Evolutionary conservation across 2,888 invertebrate species (phyloP).

Genomic region (Timema podura): DNA sequence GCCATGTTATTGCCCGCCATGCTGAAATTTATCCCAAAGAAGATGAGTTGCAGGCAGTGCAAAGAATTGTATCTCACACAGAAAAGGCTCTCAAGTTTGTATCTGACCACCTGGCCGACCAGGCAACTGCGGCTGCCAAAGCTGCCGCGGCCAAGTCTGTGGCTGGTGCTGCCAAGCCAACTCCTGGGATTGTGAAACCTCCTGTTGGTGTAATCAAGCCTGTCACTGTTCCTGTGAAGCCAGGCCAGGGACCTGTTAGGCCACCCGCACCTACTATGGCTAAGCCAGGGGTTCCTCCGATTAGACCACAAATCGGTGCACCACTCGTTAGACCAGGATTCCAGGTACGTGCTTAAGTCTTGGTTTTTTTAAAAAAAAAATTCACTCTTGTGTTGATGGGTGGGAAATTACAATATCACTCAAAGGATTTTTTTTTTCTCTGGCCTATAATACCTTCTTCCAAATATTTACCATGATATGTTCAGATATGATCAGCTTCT

Average conservation of each 20-base stretch:
- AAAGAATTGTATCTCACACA: slow-evolving; percentile 87
- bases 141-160: slow-evolving; percentile 21
- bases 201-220: not conserved
- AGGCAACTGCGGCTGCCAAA: slow-evolving; percentile 38
- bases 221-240: not conserved
- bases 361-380: too few relatives aligned
- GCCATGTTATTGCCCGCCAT: slow-evolving; percentile 91
- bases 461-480: too few relatives aligned
- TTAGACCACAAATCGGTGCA: too few relatives aligned
- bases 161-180: slow-evolving; percentile 2
- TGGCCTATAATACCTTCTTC: too few relatives aligned
- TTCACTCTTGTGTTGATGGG: too few relatives aligned
- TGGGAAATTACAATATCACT: too few relatives aligned
- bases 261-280: too few relatives aligned
- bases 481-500: too few relatives aligned
- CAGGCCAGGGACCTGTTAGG: not conserved
- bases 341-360: too few relatives aligned
- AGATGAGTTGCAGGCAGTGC: slow-evolving; percentile 81
- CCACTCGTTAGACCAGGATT: too few relatives aligned
- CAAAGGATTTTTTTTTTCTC: too few relatives aligned
- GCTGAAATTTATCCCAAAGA: slow-evolving; percentile 92
- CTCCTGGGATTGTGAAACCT: not conserved
- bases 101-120: slow-evolving; percentile 79
- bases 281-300: too few relatives aligned
- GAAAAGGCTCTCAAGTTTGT: slow-evolving; percentile 93